phyloP scores from a whole-genome alignment of 2,797 vertebrate genomes.

The Sebastiscus albofasciatus region DNA sequence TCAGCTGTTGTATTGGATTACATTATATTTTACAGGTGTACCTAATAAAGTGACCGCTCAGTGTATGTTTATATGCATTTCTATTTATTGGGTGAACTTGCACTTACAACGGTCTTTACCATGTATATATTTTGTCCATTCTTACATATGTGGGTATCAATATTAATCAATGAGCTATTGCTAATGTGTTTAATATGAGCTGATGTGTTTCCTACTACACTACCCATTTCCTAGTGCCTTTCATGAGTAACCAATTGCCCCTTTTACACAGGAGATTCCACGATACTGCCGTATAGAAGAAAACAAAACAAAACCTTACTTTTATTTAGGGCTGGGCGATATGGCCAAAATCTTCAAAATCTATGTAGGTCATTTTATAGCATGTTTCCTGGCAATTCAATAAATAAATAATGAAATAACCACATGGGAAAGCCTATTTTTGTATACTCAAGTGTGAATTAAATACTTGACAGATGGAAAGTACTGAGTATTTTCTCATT shows the following conservation, averaged over 20 bases:
- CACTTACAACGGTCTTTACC: neutral
- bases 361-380: rapidly evolving
- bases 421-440: too few species aligned
- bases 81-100: neutral
- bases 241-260: neutral
- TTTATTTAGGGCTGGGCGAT: neutral
- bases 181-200: neutral
- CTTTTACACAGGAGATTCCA: too few species aligned
- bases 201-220: neutral
- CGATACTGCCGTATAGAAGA: too few species aligned
- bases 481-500: too few species aligned
- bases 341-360: too few species aligned
- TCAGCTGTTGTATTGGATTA: neutral
- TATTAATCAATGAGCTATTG: neutral
- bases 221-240: neutral
- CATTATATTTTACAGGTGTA: neutral
- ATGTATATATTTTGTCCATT: neutral
- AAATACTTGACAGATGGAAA: too few species aligned
- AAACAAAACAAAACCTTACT: neutral
- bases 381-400: too few species aligned
- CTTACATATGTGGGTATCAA: neutral
- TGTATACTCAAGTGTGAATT: too few species aligned
- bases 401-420: too few species aligned
- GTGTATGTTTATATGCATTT: neutral
- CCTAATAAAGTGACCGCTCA: neutral